Evolutionary conservation across 2,113 vertebrate genomes (phyloP).

Genomic region (Serinus canaria): DNA sequence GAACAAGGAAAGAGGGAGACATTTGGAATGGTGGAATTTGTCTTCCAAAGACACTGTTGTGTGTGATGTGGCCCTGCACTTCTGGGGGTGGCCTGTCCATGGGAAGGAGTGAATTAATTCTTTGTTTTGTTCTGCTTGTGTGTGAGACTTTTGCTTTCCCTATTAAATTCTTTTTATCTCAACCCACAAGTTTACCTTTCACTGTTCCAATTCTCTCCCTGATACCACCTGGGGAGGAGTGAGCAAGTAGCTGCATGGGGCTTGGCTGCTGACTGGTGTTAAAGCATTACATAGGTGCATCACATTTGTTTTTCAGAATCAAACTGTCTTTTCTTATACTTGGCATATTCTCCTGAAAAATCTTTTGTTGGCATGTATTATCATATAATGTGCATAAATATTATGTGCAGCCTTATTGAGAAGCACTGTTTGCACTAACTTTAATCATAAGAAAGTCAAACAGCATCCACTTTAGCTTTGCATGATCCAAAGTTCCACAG

Average conservation of each 20-base stretch:
- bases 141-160: background rate
- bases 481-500: background rate
- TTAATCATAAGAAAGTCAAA: background rate
- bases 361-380: background rate
- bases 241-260: accelerated
- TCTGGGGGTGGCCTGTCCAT: too few relatives aligned
- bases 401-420: background rate
- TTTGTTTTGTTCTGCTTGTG: background rate
- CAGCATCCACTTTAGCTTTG: background rate
- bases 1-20: background rate
- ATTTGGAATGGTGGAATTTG: background rate
- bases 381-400: background rate
- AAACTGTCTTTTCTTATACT: background rate
- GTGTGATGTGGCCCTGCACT: background rate
- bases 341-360: background rate
- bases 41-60: accelerated
- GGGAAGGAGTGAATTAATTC: background rate
- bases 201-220: background rate
- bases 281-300: background rate
- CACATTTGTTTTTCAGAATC: background rate
- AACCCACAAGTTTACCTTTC: background rate
- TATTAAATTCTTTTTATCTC: background rate
- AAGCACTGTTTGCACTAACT: background rate
- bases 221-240: accelerated
- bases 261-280: background rate